Evolutionary conservation across 2,888 invertebrate genomes (phyloP).

Genomic region (Tinea trinotella): DNA sequence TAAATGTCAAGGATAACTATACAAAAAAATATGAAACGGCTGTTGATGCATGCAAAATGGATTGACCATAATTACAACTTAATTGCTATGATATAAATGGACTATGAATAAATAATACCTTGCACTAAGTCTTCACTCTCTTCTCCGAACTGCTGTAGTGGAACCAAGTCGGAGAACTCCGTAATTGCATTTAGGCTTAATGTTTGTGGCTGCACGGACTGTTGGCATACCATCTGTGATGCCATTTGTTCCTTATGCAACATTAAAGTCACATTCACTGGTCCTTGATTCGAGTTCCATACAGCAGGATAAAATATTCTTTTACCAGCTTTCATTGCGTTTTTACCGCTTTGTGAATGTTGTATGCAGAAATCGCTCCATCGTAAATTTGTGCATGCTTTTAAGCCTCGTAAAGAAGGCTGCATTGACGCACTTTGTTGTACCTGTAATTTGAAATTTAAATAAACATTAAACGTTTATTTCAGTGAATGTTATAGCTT

Average conservation of each 20-base stretch:
- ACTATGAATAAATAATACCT: constrained; percentile 49
- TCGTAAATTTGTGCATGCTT: constrained; percentile 79
- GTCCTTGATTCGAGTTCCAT: constrained; percentile 77
- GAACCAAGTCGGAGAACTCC: constrained; percentile 85
- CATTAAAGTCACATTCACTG: constrained; percentile 78
- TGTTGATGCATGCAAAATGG: no score
- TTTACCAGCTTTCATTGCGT: constrained; percentile 75
- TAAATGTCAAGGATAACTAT: no score
- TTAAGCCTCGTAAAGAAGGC: constrained; percentile 78
- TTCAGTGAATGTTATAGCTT: background rate
- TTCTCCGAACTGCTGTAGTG: constrained; percentile 76
- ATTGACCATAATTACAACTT: no score
- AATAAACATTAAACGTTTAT: background rate
- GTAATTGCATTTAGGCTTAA: constrained; percentile 81
- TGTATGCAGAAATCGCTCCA: constrained; percentile 81
- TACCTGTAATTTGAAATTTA: constrained; percentile 38
- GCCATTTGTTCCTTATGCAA: constrained; percentile 76
- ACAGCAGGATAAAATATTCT: constrained; percentile 82
- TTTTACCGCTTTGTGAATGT: constrained; percentile 50
- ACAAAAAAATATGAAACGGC: no score
- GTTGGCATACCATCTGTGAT: constrained; percentile 75
- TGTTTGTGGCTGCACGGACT: constrained; percentile 73
- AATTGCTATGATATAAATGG: no score
- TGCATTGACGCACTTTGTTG: constrained; percentile 81
- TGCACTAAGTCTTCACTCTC: constrained; percentile 77